phyloP scores from a whole-genome alignment of 2,797 vertebrate species.

The Tragopan temminckii region DNA sequence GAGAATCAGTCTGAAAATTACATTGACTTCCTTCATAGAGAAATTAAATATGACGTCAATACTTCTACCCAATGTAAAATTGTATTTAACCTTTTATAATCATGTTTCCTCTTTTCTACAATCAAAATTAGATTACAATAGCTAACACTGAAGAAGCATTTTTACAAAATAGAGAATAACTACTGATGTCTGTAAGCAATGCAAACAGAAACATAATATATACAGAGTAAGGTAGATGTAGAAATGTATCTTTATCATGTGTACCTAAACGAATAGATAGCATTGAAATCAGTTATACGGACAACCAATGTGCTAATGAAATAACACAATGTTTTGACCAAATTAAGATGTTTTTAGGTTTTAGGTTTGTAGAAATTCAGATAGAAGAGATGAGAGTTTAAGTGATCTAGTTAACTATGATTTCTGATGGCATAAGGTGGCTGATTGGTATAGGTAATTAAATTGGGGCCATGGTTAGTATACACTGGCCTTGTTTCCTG shows the following conservation, averaged over 20 bases:
- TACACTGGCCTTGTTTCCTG: background rate
- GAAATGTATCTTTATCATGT: background rate
- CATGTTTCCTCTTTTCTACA: background rate
- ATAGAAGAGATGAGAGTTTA: background rate
- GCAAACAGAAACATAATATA: background rate
- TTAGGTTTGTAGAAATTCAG: background rate
- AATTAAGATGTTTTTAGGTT: background rate
- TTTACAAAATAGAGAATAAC: background rate
- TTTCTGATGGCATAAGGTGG: background rate
- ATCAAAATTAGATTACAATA: background rate
- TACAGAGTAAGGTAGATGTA: no score
- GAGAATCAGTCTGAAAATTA: background rate
- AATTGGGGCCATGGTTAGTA: background rate
- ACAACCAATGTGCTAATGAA: background rate
- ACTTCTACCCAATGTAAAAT: background rate
- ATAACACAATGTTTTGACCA: background rate
- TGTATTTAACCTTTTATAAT: background rate
- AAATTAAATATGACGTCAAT: background rate
- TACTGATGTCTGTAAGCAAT: background rate
- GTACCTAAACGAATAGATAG: background rate
- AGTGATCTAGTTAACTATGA: background rate
- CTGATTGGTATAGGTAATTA: background rate
- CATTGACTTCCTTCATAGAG: background rate
- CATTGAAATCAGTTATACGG: background rate
- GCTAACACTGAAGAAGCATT: background rate